Evolutionary conservation across 2,113 vertebrate genomes (phyloP), one percentile per base, ranked within the genome.

Genomic region (Lepus europaeus): DNA sequence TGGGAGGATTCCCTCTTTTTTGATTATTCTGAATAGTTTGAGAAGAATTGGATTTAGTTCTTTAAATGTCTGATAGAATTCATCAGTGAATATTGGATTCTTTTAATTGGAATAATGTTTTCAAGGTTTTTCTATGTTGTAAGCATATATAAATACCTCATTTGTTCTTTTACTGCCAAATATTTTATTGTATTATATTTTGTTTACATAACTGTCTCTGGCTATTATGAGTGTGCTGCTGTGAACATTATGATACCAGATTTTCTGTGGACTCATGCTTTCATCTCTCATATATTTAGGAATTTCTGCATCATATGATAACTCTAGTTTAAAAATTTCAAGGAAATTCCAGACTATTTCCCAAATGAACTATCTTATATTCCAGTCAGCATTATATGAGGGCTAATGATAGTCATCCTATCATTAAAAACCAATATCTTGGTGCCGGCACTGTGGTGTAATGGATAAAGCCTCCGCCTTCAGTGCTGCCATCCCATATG

Each of bases 101-200:
- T 73, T 74, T 91, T 23, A n/a, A n/a, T 68, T 74, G 56, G n/a
- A 27, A 49, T n/a, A n/a, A 29, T 36, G 33, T 91, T 91, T 91
- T 91, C 23, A 88, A 79, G 77, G 73, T 76, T 83, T 45, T 70
- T 56, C 16, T n/a, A 64, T 63, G 8, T 84, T 63, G 73, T 70
- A 45, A 90, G 36, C 4, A 56, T 56, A n/a, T 45, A 36, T 63
- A 22, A 56, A 23, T 49, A 78, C 36, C 73, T 77, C 16, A 25
- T 90, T 90, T 72, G 31, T 81, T 45, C 45, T 93, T 83, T 73
- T 68, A 33, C 61, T 69, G 59, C 31, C 22, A 33, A 72, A 68
- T 56, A 69, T 84, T 78, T 69, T 59, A 59, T 73, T 89, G 14
- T 84, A 80, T 74, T 25, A 49, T 64, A 16, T 78, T n/a, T 83